Evolutionary conservation across 2,797 vertebrate species (phyloP).

Genomic region (Ptychobarbus kaznakovi): DNA sequence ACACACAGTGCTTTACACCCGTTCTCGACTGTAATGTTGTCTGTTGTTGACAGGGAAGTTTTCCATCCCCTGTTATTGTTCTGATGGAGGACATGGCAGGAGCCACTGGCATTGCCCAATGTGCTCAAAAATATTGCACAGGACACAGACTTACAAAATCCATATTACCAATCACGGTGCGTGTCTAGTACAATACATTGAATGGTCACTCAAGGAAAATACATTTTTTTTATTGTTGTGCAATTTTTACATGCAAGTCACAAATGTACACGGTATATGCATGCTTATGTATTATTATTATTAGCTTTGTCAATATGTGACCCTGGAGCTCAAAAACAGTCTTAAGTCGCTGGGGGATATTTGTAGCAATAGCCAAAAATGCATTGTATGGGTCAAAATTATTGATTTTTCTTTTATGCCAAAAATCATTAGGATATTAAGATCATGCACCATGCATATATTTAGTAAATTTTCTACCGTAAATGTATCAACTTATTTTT

Average conservation of each 20-base stretch:
- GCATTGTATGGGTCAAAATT: too few species aligned
- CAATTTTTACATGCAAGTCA: not conserved
- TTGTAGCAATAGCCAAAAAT: too few species aligned
- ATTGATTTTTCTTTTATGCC: too few species aligned
- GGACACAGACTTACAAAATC: conserved; percentile 17
- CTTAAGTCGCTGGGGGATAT: too few species aligned
- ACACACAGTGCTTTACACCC: not conserved
- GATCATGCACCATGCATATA: too few species aligned
- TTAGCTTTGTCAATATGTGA: too few species aligned
- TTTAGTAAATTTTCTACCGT: too few species aligned
- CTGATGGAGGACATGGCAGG: conserved; percentile 25
- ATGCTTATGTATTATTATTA: not conserved
- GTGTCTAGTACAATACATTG: not conserved
- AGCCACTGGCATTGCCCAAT: conserved; percentile 44
- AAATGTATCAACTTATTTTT: too few species aligned
- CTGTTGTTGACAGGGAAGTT: conserved; percentile 28
- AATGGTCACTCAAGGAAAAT: not conserved
- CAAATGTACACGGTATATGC: not conserved
- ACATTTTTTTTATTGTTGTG: not conserved
- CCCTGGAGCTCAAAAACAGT: too few species aligned
- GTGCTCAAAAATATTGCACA: conserved; percentile 23
- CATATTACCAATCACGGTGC: conserved; percentile 39
- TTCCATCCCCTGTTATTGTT: conserved; percentile 32
- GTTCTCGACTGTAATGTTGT: not conserved
- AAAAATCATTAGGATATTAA: too few species aligned